These are phyloP conservation scores for Cryptocheilus praepositus DNA, from an alignment of 2,888 invertebrate species.

Conservation along the genomic window DNA sequence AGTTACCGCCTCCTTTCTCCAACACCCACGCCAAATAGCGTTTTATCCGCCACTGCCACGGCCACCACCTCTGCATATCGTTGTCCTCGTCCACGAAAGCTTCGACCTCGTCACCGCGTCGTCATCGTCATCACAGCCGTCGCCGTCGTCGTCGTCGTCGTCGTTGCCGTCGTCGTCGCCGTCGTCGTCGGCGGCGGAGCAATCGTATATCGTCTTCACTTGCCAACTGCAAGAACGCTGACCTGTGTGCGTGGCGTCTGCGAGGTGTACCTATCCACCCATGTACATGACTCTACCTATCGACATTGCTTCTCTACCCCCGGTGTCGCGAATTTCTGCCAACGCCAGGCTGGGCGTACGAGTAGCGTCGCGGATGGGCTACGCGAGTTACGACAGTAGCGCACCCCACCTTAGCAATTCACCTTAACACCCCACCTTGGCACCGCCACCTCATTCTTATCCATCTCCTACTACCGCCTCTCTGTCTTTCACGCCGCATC, in stretches of 20 bases:
- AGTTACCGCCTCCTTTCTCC: slow-evolving; percentile 64
- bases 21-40: slow-evolving; percentile 64
- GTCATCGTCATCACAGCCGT: slow-evolving; percentile 32
- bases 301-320: slow-evolving; percentile 19
- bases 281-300: slow-evolving; percentile 4
- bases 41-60: slow-evolving; percentile 41
- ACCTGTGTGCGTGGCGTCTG: slow-evolving; percentile 32
- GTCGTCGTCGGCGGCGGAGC: slow-evolving; percentile 30
- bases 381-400: no score
- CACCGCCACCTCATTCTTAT: background rate
- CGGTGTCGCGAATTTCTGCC: slow-evolving; percentile 19
- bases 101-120: slow-evolving; percentile 29
- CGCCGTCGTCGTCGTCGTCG: slow-evolving; percentile 29
- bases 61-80: slow-evolving; percentile 39
- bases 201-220: background rate
- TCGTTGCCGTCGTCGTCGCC: slow-evolving; percentile 33
- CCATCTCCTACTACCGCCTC: background rate
- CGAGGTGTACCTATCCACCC: slow-evolving; percentile 1
- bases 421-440: slow-evolving; percentile 1
- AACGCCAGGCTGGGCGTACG: slow-evolving; percentile 33
- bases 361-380: slow-evolving; percentile 31
- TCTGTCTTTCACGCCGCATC: background rate
- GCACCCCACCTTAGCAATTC: background rate
- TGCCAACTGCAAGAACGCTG: slow-evolving; percentile 30
- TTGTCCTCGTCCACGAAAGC: slow-evolving; percentile 16